phyloP scores from a whole-genome alignment of 2,888 invertebrate genomes.

The Ischnus inquisitorius region DNA sequence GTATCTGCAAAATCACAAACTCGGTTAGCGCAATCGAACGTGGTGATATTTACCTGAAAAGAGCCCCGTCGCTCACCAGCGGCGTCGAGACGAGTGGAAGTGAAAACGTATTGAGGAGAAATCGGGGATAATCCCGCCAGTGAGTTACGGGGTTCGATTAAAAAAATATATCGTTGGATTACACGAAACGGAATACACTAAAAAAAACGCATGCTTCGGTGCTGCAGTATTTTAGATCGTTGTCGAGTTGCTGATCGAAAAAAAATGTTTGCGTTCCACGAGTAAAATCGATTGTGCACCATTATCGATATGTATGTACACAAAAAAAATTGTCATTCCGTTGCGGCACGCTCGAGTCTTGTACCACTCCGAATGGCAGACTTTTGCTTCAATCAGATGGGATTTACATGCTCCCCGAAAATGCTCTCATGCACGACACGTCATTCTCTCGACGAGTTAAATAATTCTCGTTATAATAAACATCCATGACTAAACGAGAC shows the following conservation, averaged over 20 bases:
- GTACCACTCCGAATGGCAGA: background rate
- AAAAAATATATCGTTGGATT: conserved; percentile 21
- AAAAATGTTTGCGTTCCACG: background rate
- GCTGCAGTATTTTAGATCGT: conserved; percentile 15
- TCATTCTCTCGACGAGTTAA: conserved; percentile 2
- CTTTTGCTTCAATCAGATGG: background rate
- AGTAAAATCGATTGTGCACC: conserved; percentile 11
- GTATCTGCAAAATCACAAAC: conserved; percentile 75
- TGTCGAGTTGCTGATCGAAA: background rate
- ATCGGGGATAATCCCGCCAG: conserved; percentile 57
- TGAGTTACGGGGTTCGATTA: conserved; percentile 56
- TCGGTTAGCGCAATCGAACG: conserved; percentile 31
- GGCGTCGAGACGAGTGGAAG: conserved; percentile 19
- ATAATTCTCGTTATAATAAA: background rate
- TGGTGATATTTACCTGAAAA: conserved; percentile 35
- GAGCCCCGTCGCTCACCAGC: conserved; percentile 46
- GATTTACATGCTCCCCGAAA: conserved; percentile 36
- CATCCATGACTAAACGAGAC: conserved; percentile 39
- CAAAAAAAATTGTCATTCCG: background rate
- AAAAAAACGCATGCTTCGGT: conserved; percentile 50
- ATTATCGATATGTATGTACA: conserved; percentile 9
- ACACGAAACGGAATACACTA: background rate
- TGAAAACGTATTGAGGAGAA: conserved; percentile 27
- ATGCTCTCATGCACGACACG: conserved; percentile 43
- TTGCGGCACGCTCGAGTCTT: conserved; percentile 19